A percentile compares a stretch with the other conserved stretches of the same genome.
phyloP scores from a whole-genome alignment of 2,888 invertebrate genomes.

The Ormyrus thymus region DNA sequence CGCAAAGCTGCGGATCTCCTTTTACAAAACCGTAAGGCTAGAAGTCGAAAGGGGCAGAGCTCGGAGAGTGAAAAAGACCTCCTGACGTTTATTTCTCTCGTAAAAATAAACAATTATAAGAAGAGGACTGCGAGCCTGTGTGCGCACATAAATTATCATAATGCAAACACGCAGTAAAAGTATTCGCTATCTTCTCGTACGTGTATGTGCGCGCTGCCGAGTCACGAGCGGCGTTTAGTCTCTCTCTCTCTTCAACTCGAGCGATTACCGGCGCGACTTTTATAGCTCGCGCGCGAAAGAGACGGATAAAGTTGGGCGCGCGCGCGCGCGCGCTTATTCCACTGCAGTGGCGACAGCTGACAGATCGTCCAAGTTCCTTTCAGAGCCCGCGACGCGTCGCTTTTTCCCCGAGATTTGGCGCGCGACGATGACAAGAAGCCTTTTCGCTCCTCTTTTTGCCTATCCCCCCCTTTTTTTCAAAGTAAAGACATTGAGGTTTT shows the following conservation, averaged over 20 bases:
- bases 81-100: slow-evolving; percentile 51
- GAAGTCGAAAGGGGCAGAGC: background rate
- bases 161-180: slow-evolving; percentile 56
- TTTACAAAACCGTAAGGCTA: slow-evolving; percentile 4
- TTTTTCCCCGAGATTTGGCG: slow-evolving; percentile 44
- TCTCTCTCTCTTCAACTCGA: slow-evolving; percentile 11
- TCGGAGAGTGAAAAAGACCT: slow-evolving; percentile 40
- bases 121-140: slow-evolving; percentile 36
- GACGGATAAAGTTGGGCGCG: slow-evolving; percentile 41
- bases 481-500: slow-evolving; percentile 54
- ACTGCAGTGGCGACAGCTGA: slow-evolving; percentile 49
- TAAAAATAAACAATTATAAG: slow-evolving; percentile 57
- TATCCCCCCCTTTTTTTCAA: background rate
- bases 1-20: background rate
- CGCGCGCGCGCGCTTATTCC: slow-evolving; percentile 38
- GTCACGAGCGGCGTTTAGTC: slow-evolving; percentile 25
- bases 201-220: background rate
- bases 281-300: slow-evolving; percentile 42
- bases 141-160: slow-evolving; percentile 57
- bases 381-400: slow-evolving; percentile 27
- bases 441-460: background rate
- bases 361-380: slow-evolving; percentile 43
- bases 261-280: slow-evolving; percentile 44
- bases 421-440: slow-evolving; percentile 7
- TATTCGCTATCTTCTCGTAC: slow-evolving; percentile 45